Base-by-base conservation (phyloP, 2,888 invertebrate species). In the Pristionchus mayeri region DNA sequence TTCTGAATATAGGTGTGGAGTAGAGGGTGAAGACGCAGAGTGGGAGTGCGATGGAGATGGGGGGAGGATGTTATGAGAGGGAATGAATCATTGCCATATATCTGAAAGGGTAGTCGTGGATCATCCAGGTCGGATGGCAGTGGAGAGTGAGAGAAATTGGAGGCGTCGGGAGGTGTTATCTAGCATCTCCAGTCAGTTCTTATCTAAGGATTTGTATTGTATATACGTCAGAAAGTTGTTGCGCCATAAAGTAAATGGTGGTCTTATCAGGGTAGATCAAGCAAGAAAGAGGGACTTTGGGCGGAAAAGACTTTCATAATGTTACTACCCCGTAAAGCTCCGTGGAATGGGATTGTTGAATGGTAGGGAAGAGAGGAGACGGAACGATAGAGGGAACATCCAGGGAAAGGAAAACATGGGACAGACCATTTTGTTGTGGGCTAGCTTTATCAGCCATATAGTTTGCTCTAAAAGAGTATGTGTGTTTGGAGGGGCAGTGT, bases 51-150 rank as follows among this genome's bases (percentile, higher is more conserved):
- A 37, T 60, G 67, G 37, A n/a, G 40, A n/a, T 16, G 37, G 67
- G 48, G 48, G 75, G 21, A 71, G 7, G 75, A 75, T 75, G 75
- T 67, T 67, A 6, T 67, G 67, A 67, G 67, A 67, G 21, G 48
- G 75, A 67, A 37, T 67, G 67, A 67, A 67, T 67, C 67, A 67
- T 18, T 67, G 21, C 34, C 34, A 67, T 34, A 18, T 67, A 67
- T 67, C 37, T 18, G 21, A 2, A 34, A 63, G 27, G 27, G 24
- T 3, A 57, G 57, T 9, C 11, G 11, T 3, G 57, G 57, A 57
- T n/a, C 24, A 11, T n/a, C n/a, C n/a, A n/a, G n/a, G n/a, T n/a
- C n/a, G n/a, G n/a, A n/a, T n/a, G n/a, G n/a, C n/a, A 13, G 30
- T 30, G 30, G 13, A 34, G 34, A 16, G 27, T 3, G 63, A 34